These are phyloP conservation scores for Junco hyemalis DNA, from an alignment of 2,113 vertebrate species.

Conservation along the genomic window DNA sequence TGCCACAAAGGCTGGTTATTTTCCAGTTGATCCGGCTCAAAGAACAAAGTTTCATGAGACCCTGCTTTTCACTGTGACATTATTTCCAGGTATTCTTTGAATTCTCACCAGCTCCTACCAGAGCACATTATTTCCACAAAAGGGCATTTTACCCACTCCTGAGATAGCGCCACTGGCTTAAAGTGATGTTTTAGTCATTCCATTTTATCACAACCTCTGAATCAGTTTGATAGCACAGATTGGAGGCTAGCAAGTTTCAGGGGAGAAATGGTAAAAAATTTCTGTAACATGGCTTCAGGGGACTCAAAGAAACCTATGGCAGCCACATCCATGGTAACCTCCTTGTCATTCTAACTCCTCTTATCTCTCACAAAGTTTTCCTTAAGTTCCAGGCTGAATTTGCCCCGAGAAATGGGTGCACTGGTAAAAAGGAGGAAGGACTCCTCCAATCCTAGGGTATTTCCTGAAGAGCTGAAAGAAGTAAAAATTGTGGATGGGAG, in stretches of 20 bases:
- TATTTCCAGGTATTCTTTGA: not conserved
- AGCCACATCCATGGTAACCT: not conserved
- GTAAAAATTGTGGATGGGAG: not conserved
- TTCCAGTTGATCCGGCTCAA: not conserved
- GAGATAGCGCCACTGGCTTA: not conserved
- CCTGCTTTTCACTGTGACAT: not conserved
- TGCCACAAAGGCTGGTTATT: not conserved
- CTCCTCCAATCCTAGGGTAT: not conserved
- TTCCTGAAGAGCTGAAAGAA: not conserved
- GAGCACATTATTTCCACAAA: not conserved
- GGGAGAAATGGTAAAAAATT: not conserved
- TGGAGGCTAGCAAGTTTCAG: not conserved
- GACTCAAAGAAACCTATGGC: not conserved
- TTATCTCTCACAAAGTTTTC: not conserved
- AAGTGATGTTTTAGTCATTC: not conserved
- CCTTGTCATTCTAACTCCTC: not conserved
- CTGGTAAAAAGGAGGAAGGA: not conserved
- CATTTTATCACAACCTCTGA: not conserved
- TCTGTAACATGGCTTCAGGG: not conserved
- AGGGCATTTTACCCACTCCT: not conserved
- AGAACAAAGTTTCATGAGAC: not conserved
- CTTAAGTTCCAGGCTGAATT: not conserved
- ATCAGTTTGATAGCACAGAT: not conserved
- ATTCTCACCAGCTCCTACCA: not conserved
- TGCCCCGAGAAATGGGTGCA: not conserved